phyloP scores from a whole-genome alignment of 53 echinoderm and acorn worm genomes.

The Luidia sarsii region DNA sequence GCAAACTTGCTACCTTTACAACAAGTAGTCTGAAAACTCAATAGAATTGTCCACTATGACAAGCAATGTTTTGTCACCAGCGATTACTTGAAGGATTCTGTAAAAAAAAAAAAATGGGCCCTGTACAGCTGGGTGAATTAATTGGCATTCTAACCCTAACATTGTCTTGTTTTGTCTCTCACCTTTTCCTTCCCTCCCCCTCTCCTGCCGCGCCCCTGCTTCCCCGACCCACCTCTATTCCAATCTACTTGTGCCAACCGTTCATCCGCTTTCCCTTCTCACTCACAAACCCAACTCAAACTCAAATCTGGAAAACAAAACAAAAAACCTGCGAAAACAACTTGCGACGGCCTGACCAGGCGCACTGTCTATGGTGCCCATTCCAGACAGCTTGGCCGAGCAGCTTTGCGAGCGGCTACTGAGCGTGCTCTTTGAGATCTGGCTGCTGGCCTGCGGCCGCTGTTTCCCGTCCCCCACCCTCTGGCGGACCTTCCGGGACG shows the following conservation, averaged over 20 bases:
- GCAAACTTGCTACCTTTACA: no score
- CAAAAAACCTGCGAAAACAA: no score
- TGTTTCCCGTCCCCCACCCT: conserved; percentile 95
- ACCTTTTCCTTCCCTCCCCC: conserved; percentile 1
- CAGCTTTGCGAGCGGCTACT: conserved; percentile 96
- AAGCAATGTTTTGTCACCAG: no score
- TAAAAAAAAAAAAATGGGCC: no score
- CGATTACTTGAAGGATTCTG: no score
- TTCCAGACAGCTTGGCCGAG: conserved; percentile 90
- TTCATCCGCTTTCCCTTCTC: not conserved
- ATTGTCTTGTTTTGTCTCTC: conserved; percentile 22
- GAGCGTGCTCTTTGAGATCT: conserved; percentile 98
- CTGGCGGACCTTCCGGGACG: conserved; percentile 88
- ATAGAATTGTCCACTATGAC: no score
- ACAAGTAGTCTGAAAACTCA: no score
- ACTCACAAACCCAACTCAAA: not conserved
- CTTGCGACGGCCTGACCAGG: no score
- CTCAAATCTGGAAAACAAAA: no score
- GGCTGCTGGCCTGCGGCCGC: conserved; percentile 92
- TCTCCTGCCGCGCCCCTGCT: not conserved
- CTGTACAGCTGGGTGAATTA: conserved; percentile 22
- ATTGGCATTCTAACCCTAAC: conserved; percentile 33
- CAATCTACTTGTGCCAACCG: not conserved
- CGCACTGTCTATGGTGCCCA: conserved; percentile 51
- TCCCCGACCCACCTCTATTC: not conserved